phyloP scores from a whole-genome alignment of 1,140 invertebrate genomes.

The Mya arenaria region DNA sequence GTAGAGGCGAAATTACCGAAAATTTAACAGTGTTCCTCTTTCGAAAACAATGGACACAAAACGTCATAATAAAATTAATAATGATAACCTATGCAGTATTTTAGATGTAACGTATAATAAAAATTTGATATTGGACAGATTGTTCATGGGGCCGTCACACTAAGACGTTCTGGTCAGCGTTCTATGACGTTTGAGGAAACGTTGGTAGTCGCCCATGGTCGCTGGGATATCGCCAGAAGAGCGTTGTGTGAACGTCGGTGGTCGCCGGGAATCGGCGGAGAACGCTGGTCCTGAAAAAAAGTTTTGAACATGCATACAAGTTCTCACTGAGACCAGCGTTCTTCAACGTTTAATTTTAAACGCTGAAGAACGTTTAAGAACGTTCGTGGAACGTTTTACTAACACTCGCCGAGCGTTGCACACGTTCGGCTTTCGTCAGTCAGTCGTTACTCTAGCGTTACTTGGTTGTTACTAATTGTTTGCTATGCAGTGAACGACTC shows the following conservation, averaged over 20 bases:
- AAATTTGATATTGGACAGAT: no score
- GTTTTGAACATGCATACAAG: background rate
- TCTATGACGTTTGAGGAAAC: constrained; percentile 29
- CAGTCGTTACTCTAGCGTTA: constrained; percentile 9
- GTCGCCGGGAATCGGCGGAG: background rate
- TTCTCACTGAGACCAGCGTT: constrained; percentile 22
- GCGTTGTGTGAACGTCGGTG: constrained; percentile 17
- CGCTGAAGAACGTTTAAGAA: constrained; percentile 5
- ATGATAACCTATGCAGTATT: no score
- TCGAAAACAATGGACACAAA: no score
- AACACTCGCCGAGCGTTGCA: constrained; percentile 7
- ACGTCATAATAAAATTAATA: no score
- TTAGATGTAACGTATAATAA: no score
- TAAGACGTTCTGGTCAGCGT: constrained; percentile 22
- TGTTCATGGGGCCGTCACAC: constrained; percentile 22
- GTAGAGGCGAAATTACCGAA: no score
- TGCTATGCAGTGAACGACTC: constrained; percentile 11
- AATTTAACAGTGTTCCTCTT: no score
- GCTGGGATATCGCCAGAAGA: background rate
- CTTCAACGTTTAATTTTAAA: constrained; percentile 25
- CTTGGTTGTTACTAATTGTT: constrained; percentile 10
- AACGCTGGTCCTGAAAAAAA: constrained; percentile 15
- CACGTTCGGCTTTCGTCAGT: background rate
- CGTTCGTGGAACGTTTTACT: constrained; percentile 19
- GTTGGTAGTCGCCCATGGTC: constrained; percentile 19